These are phyloP conservation scores for Erpetoichthys calabaricus DNA, from an alignment of 2,797 vertebrate species.

Conservation along the genomic window DNA sequence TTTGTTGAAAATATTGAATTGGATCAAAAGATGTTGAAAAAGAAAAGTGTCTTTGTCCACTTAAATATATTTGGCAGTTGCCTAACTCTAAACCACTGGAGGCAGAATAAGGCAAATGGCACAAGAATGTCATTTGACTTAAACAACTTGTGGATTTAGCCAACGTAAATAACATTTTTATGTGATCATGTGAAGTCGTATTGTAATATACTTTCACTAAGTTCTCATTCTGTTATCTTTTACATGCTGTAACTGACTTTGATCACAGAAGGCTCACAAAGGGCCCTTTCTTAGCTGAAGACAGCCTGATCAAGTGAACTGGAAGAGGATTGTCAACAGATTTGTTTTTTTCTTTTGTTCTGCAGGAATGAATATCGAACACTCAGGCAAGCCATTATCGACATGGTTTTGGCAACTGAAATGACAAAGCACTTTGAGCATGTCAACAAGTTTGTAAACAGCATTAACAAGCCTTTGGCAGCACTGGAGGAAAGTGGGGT, in stretches of 20 bases:
- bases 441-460: constrained; percentile 96
- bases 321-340: neutral
- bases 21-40: too few species aligned
- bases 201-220: constrained; percentile 34
- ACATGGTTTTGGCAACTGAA: constrained; percentile 96
- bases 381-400: constrained; percentile 82
- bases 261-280: constrained; percentile 36
- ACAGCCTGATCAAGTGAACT: neutral
- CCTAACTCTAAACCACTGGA: too few species aligned
- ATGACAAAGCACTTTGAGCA: constrained; percentile 98
- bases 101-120: too few species aligned
- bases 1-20: too few species aligned
- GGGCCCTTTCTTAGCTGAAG: constrained; percentile 25
- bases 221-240: constrained; percentile 38
- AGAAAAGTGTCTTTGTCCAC: too few species aligned
- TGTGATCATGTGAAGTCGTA: neutral
- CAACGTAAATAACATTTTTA: neutral
- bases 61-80: too few species aligned
- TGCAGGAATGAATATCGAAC: constrained; percentile 84
- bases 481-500: constrained; percentile 78
- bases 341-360: constrained; percentile 9
- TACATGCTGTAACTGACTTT: constrained; percentile 35
- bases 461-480: constrained; percentile 87
- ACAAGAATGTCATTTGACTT: too few species aligned
- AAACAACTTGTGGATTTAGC: neutral